Base-by-base conservation (phyloP, 2,797 vertebrate species). In the Falco biarmicus region DNA sequence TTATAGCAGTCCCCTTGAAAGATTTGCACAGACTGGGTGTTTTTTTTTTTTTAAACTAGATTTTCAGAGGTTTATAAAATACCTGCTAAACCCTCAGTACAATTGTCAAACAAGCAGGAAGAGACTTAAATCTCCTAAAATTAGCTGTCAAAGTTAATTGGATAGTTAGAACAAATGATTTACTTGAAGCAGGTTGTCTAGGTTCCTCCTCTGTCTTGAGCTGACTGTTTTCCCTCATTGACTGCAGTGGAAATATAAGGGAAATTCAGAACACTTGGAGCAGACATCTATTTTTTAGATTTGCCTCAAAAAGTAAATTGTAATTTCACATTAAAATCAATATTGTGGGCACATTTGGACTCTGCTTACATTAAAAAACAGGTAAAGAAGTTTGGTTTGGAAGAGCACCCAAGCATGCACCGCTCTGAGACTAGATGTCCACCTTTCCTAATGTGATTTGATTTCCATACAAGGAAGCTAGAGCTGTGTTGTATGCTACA, bases 61-160 rank as follows among this genome's bases (percentile, higher is more conserved):
- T 87, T 81, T 92, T 79, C 82, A 90, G 48, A 82, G 41, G 31
- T 83, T 75, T 84, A 56, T 89, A 94, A 95, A 91, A 69, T 79
- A 87, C 51, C 34, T 79, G 18, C 37, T 84, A 94, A 82, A 74
- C 19, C 19, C 68, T 59, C 73, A 84, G 43, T 63, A 61, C 41
- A 82, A 71, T 60, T 92, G 59, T 82, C 86, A 89, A 77, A 84
- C 37, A 81, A 77, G 31, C 17, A 90, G 31, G 50, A 69, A 59
- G 31, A 88, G 15, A 81, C 83, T 66, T 91, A 85, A 59, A 84
- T 93, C 71, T 90, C 80, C 51, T 68, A 73, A 84, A 95, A 88
- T 91, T 83, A 96, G 43, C 64, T 96, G 83, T 80, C 90, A 90
- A 60, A 74, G 76, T 80, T 96, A 88, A 95, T 81, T 90, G 70